Evolutionary conservation across 1,140 invertebrate species (phyloP).

Genomic region (Heliothis virescens): DNA sequence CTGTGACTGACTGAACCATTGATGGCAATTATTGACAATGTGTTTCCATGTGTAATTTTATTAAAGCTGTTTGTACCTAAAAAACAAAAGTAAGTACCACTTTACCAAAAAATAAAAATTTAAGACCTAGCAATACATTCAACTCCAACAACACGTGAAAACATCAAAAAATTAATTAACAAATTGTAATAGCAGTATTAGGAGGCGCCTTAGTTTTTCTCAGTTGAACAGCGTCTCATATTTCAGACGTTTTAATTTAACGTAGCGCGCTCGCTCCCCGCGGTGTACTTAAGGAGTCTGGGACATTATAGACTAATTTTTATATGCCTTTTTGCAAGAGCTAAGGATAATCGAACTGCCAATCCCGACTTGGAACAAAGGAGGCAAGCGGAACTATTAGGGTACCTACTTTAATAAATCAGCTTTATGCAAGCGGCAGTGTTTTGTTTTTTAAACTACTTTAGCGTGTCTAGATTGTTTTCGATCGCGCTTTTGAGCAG

Average conservation of each 20-base stretch:
- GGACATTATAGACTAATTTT: constrained; percentile 82
- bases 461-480: not conserved
- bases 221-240: constrained; percentile 66
- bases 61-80: not conserved
- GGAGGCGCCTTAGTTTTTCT: constrained; percentile 69
- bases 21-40: no score
- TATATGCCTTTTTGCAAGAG: constrained; percentile 79
- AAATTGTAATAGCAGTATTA: constrained; percentile 55
- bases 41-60: no score
- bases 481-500: not conserved
- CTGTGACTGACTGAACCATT: no score
- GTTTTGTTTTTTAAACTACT: constrained; percentile 26
- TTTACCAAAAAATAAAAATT: not conserved
- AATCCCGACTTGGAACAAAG: constrained; percentile 79
- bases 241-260: constrained; percentile 80
- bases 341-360: constrained; percentile 82
- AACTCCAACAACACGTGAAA: not conserved
- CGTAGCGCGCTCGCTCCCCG: constrained; percentile 67
- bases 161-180: constrained; percentile 20
- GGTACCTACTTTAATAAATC: constrained; percentile 66
- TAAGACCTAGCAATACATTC: no score
- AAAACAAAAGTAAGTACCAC: not conserved
- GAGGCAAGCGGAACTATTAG: constrained; percentile 69
- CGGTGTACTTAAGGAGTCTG: constrained; percentile 80
- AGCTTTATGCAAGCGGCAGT: constrained; percentile 49